These are phyloP conservation scores for Cheilinus undulatus DNA, from an alignment of 2,113 vertebrate genomes.

Conservation along the genomic window DNA sequence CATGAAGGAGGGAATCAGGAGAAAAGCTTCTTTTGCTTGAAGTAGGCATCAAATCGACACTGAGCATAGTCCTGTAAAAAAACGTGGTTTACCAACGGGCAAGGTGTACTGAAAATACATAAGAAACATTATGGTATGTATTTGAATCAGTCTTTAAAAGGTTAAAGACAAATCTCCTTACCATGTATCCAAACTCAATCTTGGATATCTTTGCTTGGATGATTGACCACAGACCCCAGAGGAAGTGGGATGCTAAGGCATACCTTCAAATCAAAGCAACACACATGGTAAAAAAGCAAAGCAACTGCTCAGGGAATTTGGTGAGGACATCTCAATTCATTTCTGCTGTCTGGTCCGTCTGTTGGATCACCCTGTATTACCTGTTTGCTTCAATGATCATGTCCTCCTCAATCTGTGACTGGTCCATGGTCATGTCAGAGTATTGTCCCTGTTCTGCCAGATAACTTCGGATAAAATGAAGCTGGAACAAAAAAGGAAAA, in stretches of 20 bases:
- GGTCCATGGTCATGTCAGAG: constrained; percentile 58
- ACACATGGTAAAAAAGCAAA: background rate
- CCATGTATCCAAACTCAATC: constrained; percentile 96
- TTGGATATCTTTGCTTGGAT: constrained; percentile 94
- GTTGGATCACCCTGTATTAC: constrained; percentile 50
- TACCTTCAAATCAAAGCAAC: constrained; percentile 79
- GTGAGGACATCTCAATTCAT: too few relatives aligned
- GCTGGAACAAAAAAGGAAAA: constrained; percentile 82
- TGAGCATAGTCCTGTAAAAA: constrained; percentile 89
- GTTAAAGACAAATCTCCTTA: constrained; percentile 51
- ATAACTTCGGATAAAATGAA: constrained; percentile 90
- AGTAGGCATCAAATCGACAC: constrained; percentile 91
- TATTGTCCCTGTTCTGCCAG: constrained; percentile 79
- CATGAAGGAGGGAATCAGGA: constrained; percentile 47
- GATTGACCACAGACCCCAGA: constrained; percentile 96
- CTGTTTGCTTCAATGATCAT: constrained; percentile 88
- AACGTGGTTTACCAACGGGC: background rate
- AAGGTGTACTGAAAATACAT: background rate
- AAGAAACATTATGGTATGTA: background rate
- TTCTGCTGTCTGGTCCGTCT: too few relatives aligned
- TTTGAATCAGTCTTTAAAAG: background rate
- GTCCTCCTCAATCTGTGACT: constrained; percentile 82
- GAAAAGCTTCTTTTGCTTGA: constrained; percentile 83
- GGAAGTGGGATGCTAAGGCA: constrained; percentile 92
- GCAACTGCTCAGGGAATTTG: background rate